A percentile compares a stretch with the other conserved stretches of the same genome.
Evolutionary conservation across 2,888 invertebrate species (phyloP).

Genomic region (Diabrotica balteata): DNA sequence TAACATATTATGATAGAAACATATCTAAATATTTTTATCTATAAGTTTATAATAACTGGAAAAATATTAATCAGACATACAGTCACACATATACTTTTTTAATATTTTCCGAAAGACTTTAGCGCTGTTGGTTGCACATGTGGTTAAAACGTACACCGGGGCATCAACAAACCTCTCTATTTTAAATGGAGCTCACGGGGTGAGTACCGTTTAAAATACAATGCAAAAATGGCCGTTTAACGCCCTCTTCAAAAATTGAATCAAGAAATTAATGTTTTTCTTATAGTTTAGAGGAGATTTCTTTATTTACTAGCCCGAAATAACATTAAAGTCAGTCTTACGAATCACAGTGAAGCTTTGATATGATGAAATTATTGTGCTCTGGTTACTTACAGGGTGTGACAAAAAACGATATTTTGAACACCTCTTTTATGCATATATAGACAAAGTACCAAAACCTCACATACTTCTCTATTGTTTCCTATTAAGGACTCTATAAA

Average conservation of each 20-base stretch:
- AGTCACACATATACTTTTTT: constrained; percentile 53
- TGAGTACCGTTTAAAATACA: background rate
- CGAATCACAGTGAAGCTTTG: constrained; percentile 66
- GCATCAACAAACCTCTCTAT: constrained; percentile 4
- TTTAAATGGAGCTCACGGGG: constrained; percentile 1
- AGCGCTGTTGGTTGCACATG: constrained; percentile 52
- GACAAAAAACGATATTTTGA: constrained; percentile 39
- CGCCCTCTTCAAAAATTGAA: background rate
- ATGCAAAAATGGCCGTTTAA: background rate
- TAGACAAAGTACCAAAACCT: too few relatives aligned
- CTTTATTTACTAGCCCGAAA: constrained; percentile 59
- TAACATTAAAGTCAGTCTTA: constrained; percentile 65
- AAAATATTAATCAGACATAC: constrained; percentile 56
- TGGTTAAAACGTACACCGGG: constrained; percentile 25
- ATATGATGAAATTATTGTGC: constrained; percentile 65
- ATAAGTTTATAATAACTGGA: constrained; percentile 54
- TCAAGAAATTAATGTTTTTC: constrained; percentile 32
- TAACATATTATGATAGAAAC: constrained; percentile 57
- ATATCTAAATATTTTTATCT: constrained; percentile 57
- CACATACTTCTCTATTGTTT: too few relatives aligned
- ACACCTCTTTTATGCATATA: constrained; percentile 10
- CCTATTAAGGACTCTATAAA: too few relatives aligned
- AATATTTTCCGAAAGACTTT: constrained; percentile 50
- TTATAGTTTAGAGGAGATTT: constrained; percentile 45
- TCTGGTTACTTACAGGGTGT: constrained; percentile 52